phyloP scores from a whole-genome alignment of 1,140 invertebrate genomes.

The Meloidogyne exigua region DNA sequence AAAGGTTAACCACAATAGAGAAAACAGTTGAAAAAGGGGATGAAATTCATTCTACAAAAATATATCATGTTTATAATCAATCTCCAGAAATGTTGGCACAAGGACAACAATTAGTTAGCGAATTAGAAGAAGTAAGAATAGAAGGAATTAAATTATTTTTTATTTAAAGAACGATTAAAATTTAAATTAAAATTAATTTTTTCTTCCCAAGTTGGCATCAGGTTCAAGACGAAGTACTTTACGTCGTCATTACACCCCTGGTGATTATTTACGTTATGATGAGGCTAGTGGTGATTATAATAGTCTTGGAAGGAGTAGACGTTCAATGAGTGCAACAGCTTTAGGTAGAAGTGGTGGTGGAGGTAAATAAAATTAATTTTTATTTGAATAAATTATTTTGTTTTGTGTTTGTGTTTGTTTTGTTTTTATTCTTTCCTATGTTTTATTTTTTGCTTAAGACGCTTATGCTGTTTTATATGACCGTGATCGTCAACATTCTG shows the following conservation, averaged over 20 bases:
- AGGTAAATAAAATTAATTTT: conserved; percentile 11
- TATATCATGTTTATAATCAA: conserved; percentile 62
- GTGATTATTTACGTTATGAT: conserved; percentile 60
- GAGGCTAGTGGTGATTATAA: conserved; percentile 50
- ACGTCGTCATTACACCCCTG: conserved; percentile 61
- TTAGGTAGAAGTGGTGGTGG: conserved; percentile 51
- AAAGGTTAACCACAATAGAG: conserved; percentile 57
- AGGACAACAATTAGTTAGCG: conserved; percentile 52
- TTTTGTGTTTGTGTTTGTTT: background rate
- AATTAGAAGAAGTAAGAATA: conserved; percentile 44
- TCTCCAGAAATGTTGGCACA: conserved; percentile 29
- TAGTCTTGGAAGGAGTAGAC: conserved; percentile 52
- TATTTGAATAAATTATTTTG: too few species aligned
- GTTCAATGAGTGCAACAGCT: conserved; percentile 62
- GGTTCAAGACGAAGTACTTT: conserved; percentile 60
- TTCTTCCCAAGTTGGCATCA: conserved; percentile 37
- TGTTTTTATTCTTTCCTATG: background rate
- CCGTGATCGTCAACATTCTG: conserved; percentile 51
- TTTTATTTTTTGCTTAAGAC: conserved; percentile 5
- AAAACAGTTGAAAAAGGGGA: conserved; percentile 58
- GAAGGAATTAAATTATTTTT: background rate
- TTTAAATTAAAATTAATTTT: too few species aligned
- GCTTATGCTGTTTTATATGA: conserved; percentile 26
- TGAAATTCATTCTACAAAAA: conserved; percentile 63
- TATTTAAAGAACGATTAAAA: too few species aligned